These are phyloP conservation scores for Mustela erminea DNA, from an alignment of 2,797 vertebrate species.

Conservation along the genomic window DNA sequence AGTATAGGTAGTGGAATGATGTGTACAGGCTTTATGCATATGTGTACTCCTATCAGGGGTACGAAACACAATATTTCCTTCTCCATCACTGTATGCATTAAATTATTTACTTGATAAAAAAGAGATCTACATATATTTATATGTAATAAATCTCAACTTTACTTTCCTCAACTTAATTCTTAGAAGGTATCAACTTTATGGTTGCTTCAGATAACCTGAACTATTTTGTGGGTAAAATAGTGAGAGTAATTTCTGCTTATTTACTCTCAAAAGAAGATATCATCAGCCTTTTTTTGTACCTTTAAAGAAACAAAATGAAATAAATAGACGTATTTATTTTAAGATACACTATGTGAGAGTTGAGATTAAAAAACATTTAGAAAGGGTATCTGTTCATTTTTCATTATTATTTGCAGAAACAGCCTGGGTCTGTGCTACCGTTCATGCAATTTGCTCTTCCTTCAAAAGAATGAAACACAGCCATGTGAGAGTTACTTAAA, in stretches of 20 bases:
- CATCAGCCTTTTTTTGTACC: not conserved
- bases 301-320: not conserved
- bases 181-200: not conserved
- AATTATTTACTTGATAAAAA: constrained; percentile 3
- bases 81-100: not conserved
- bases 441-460: not conserved
- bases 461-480: not conserved
- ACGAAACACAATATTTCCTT: not conserved
- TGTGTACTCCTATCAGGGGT: not conserved
- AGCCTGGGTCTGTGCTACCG: not conserved
- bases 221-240: not conserved
- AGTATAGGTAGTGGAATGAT: not conserved
- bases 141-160: not conserved
- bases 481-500: not conserved
- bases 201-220: not conserved
- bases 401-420: not conserved
- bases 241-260: not conserved
- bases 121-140: not conserved
- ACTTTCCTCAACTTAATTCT: not conserved
- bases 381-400: not conserved
- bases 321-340: not conserved
- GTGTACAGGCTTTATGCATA: not conserved
- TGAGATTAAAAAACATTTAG: not conserved
- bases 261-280: not conserved
- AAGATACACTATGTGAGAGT: not conserved